phyloP scores from a whole-genome alignment of 2,797 vertebrate species.

The Gymnothorax reevesii region DNA sequence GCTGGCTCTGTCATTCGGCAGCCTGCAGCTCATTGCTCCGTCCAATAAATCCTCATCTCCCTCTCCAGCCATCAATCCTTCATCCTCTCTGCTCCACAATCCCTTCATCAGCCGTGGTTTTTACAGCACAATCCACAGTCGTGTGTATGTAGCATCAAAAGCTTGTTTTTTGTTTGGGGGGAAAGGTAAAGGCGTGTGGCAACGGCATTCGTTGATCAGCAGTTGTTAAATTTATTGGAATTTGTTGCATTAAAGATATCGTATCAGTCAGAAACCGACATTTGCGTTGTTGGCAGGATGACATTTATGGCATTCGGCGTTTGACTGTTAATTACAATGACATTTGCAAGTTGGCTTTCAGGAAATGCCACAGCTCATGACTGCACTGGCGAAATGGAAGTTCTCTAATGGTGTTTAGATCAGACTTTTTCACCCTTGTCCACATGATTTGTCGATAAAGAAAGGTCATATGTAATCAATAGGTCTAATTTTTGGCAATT shows the following conservation, averaged over 20 bases:
- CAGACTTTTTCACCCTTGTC: slow-evolving; percentile 27
- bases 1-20: slow-evolving; percentile 15
- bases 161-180: neutral
- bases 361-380: slow-evolving; percentile 37
- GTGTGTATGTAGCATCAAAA: neutral
- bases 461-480: slow-evolving; percentile 47
- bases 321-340: slow-evolving; percentile 55
- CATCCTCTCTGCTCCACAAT: neutral
- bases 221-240: neutral
- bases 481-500: slow-evolving; percentile 32
- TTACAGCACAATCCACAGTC: neutral
- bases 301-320: slow-evolving; percentile 50
- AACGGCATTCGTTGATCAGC: neutral
- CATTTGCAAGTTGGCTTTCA: slow-evolving; percentile 45
- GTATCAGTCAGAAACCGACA: slow-evolving; percentile 6
- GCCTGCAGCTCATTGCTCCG: slow-evolving; percentile 10
- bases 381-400: slow-evolving; percentile 33
- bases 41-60: slow-evolving; percentile 21
- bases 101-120: neutral
- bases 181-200: neutral
- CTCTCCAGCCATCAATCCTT: neutral
- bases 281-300: slow-evolving; percentile 40
- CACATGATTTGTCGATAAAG: slow-evolving; percentile 32
- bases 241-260: neutral
- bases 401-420: slow-evolving; percentile 40